Percentiles rank a stretch among this genome's conserved stretches.
phyloP scores from a whole-genome alignment of 2,888 invertebrate genomes.

The Gasteruption jaculator region DNA sequence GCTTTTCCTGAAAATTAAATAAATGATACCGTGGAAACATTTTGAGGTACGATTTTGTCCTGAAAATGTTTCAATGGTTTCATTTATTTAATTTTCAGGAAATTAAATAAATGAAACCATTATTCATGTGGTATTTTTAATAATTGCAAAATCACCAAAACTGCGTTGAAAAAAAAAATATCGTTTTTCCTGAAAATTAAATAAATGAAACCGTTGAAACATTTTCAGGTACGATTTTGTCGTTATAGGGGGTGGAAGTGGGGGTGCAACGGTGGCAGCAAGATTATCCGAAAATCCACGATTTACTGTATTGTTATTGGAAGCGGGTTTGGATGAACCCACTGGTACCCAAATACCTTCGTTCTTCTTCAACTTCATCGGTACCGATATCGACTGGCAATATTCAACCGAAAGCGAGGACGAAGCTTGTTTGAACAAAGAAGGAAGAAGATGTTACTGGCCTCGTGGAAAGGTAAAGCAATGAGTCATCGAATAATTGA shows the following conservation, averaged over 20 bases:
- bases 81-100: too few species aligned
- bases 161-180: too few species aligned
- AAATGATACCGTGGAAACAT: slow-evolving; percentile 3
- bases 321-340: slow-evolving; percentile 81
- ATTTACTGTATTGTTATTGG: slow-evolving; percentile 68
- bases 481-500: background rate
- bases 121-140: too few species aligned
- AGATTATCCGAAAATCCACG: slow-evolving; percentile 69
- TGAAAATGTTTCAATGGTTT: too few species aligned
- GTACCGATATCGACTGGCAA: slow-evolving; percentile 84
- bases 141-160: too few species aligned
- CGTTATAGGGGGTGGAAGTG: slow-evolving; percentile 70
- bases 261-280: slow-evolving; percentile 69
- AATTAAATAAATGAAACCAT: too few species aligned
- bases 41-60: slow-evolving; percentile 65
- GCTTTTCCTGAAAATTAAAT: too few species aligned
- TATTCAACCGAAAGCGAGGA: slow-evolving; percentile 82
- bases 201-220: too few species aligned
- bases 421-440: slow-evolving; percentile 70
- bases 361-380: slow-evolving; percentile 83
- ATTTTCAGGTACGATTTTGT: slow-evolving; percentile 65
- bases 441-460: slow-evolving; percentile 73
- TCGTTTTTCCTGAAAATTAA: too few species aligned
- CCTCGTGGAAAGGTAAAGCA: slow-evolving; percentile 82
- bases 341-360: slow-evolving; percentile 86